Percentiles rank a stretch among this genome's conserved stretches.
Evolutionary conservation across 1,140 invertebrate species (phyloP).

Genomic region (Drosophila biarmipes): DNA sequence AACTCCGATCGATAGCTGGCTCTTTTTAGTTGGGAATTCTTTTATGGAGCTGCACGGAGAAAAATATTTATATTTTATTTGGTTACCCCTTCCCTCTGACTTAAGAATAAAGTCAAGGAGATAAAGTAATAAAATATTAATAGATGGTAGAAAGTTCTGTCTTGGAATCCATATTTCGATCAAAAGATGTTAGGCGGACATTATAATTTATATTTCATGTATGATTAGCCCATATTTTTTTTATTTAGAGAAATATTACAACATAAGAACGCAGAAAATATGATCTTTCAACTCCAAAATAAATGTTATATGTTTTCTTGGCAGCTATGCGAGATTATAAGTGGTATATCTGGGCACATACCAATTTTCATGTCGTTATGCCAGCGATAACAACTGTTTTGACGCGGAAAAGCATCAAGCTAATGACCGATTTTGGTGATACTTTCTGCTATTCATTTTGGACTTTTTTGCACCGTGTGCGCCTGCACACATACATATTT

Average conservation of each 20-base stretch:
- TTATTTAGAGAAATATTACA: too few species aligned
- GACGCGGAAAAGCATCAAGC: background rate
- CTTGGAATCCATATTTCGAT: too few species aligned
- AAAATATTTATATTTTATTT: background rate
- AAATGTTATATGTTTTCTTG: background rate
- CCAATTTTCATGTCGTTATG: slow-evolving; percentile 1
- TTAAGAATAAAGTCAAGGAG: too few species aligned
- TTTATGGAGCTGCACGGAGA: background rate
- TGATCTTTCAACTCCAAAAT: background rate
- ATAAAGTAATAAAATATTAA: too few species aligned
- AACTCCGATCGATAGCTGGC: slow-evolving; percentile 53
- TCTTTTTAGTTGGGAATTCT: slow-evolving; percentile 24
- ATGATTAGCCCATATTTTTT: too few species aligned
- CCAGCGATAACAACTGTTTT: background rate
- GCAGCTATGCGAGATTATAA: background rate
- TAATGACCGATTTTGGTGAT: background rate
- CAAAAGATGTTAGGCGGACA: too few species aligned
- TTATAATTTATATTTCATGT: too few species aligned
- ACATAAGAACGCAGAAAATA: too few species aligned
- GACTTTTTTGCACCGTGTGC: slow-evolving; percentile 7
- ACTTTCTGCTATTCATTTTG: background rate
- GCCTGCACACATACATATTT: slow-evolving; percentile 24
- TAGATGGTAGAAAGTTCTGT: too few species aligned
- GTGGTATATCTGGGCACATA: background rate
- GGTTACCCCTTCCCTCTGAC: too few species aligned